A percentile compares a stretch with the other conserved stretches of the same genome.
Evolutionary conservation across 1,140 invertebrate genomes (phyloP).

Genomic region (Drepana arcuata): DNA sequence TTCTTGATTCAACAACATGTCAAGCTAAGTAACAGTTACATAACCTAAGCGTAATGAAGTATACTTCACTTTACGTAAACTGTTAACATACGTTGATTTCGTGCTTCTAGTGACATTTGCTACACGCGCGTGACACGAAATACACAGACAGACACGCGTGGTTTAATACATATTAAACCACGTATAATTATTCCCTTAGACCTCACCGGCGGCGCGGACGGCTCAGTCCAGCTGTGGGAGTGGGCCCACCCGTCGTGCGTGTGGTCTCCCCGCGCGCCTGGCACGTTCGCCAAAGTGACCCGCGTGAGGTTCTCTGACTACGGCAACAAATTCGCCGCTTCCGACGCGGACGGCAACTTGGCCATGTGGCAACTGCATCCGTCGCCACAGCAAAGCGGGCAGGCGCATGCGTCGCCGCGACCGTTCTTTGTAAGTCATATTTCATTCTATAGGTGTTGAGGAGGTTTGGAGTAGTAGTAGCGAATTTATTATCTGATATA

Average conservation of each 20-base stretch:
- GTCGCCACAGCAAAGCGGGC: conserved; percentile 36
- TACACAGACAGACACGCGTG: no score
- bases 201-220: conserved; percentile 96
- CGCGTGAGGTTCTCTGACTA: conserved; percentile 95
- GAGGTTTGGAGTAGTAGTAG: no score
- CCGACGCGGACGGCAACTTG: conserved; percentile 92
- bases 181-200: conserved; percentile 66
- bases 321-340: conserved; percentile 98
- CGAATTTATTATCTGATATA: no score
- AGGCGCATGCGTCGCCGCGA: conserved; percentile 78
- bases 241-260: conserved; percentile 95
- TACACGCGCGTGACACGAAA: no score
- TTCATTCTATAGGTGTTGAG: no score
- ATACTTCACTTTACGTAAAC: no score
- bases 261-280: conserved; percentile 89
- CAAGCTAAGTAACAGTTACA: no score
- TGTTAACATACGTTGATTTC: no score
- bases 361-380: conserved; percentile 95
- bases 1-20: no score
- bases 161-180: no score
- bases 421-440: conserved; percentile 93
- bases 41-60: no score
- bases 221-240: conserved; percentile 97
- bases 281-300: conserved; percentile 94
- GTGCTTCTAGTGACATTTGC: no score